Evolutionary conservation across 2,113 vertebrate genomes (phyloP).

Genomic region (Ictalurus punctatus): DNA sequence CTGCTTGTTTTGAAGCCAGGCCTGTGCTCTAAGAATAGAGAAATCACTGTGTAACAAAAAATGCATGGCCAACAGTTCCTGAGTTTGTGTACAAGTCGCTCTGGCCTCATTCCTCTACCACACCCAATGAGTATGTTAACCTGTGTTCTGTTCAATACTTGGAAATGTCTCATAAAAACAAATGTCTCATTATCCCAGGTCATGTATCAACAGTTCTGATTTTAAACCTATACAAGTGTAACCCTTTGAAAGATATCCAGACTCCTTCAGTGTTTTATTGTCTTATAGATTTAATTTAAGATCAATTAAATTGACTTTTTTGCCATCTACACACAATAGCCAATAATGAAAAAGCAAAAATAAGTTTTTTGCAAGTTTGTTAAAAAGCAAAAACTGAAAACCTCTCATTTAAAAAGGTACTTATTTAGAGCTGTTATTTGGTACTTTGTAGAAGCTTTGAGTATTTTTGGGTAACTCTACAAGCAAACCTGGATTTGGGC

Average conservation of each 20-base stretch:
- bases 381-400: background rate
- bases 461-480: background rate
- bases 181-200: background rate
- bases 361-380: background rate
- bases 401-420: background rate
- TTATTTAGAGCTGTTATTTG: background rate
- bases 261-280: background rate
- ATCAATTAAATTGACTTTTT: background rate
- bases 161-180: background rate
- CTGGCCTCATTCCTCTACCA: background rate
- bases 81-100: background rate
- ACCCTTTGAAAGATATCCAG: background rate
- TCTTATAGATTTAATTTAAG: background rate
- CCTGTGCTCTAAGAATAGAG: constrained; percentile 41
- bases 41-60: constrained; percentile 52
- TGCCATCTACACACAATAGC: background rate
- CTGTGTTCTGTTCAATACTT: background rate
- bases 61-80: background rate
- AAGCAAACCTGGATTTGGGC: background rate
- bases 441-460: background rate
- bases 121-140: background rate
- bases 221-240: background rate
- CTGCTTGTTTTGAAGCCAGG: constrained; percentile 4
- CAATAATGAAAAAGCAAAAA: background rate
- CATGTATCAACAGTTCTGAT: background rate